Conservation (phyloP, 1,140 invertebrate species). For the Andricus grossulariae region DNA sequence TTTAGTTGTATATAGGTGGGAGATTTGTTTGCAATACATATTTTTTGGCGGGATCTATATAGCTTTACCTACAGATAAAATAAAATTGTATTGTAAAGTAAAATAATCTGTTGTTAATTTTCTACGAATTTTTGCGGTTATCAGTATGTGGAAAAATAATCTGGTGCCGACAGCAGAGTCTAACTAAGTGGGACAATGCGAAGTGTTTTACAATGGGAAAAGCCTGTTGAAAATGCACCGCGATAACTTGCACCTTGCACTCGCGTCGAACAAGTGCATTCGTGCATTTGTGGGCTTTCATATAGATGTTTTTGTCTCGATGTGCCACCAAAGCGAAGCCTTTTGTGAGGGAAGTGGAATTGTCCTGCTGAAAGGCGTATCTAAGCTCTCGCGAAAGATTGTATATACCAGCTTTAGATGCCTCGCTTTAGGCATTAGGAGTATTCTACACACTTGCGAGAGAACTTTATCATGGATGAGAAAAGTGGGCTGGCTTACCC, state of each 20-base stretch:
- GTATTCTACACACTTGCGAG: not conserved
- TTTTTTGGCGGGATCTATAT: not conserved
- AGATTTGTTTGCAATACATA: no score
- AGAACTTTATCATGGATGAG: slow-evolving; percentile 16
- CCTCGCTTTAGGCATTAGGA: slow-evolving; percentile 11
- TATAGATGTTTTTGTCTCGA: slow-evolving; percentile 21
- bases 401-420: not conserved
- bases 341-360: slow-evolving; percentile 19
- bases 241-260: slow-evolving; percentile 30
- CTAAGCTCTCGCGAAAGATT: not conserved
- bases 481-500: slow-evolving; percentile 7
- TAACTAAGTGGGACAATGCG: slow-evolving; percentile 6
- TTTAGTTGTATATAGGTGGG: no score
- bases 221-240: slow-evolving; percentile 26
- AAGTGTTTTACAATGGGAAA: slow-evolving; percentile 27
- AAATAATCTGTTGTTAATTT: not conserved
- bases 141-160: slow-evolving; percentile 10
- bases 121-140: not conserved
- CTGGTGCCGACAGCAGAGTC: slow-evolving; percentile 6
- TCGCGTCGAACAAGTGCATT: slow-evolving; percentile 4
- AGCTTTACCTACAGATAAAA: not conserved
- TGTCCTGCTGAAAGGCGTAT: slow-evolving; percentile 22
- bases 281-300: not conserved
- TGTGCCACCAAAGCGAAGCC: slow-evolving; percentile 8
- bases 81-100: not conserved